Base-by-base conservation (phyloP, 2,113 vertebrate species). In the Anoura caudifer region DNA sequence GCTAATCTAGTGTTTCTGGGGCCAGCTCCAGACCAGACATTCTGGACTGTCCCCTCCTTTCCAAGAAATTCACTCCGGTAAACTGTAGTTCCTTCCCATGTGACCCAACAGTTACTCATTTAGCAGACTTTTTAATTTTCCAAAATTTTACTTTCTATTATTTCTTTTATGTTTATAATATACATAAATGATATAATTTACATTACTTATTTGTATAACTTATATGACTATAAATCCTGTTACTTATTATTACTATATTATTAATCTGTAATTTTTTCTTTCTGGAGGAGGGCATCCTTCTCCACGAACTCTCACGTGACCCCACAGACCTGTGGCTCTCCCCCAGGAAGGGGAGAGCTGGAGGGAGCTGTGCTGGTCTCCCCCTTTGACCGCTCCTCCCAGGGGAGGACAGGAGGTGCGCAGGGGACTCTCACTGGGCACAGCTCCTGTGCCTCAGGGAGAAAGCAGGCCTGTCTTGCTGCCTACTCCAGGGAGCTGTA, bases 361-460 rank as follows among this genome's bases (percentile, higher is more conserved):
- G 12, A 6, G 33, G 43, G n/a, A 28, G 7, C 36, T 1, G 3
- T 16, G 17, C 24, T 2, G 6, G 15, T 12, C 43, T 22, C 73
- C 36, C 3, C 4, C 20, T 0, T 33, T 2, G 4, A 1, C 1
- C 4, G 10, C 24, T 4, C 28, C 17, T 47, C 80, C 19, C 76
- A 33, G 26, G 14, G 4, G 41, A 87, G 52, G 16, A 67, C 45
- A 17, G 26, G 43, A 33, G 41, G 41, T 6, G 22, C 33, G 81
- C 5, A 17, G 43, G 22, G 1, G 3, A 2, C 0, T n/a, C 19
- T 9, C 13, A 50, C 17, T 7, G 7, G 7, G 11, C 0, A 31
- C n/a, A 70, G 28, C 13, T 65, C 20, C 45, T 15, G 2, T 28
- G 45, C 43, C 73, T 41, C 84, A n/a, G 22, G 63, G n/a, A 47